phyloP scores from a whole-genome alignment of 2,113 vertebrate species.

The Manacus vitellinus region DNA sequence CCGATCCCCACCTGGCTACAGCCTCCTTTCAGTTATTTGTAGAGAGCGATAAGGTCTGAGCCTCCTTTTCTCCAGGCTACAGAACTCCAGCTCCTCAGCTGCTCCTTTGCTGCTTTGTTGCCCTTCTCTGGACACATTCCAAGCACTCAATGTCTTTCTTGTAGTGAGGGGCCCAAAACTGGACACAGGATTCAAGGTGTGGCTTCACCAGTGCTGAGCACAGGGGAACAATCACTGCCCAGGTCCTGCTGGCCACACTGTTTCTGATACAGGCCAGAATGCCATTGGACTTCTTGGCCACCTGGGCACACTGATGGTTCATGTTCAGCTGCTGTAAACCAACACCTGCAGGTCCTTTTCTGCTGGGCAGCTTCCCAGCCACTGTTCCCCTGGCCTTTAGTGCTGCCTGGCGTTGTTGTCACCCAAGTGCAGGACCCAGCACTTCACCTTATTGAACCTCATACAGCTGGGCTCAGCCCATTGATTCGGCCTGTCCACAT shows the following conservation, averaged over 20 bases:
- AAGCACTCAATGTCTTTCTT: background rate
- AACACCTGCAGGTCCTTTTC: background rate
- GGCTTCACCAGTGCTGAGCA: background rate
- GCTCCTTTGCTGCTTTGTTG: background rate
- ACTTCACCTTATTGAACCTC: background rate
- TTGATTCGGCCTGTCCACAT: background rate
- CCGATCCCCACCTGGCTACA: accelerated
- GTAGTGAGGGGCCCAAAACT: background rate
- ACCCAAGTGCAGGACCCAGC: background rate
- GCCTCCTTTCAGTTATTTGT: background rate
- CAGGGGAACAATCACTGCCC: background rate
- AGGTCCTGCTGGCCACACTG: background rate
- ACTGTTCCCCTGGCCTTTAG: background rate
- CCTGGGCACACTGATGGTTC: background rate
- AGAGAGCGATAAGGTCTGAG: background rate
- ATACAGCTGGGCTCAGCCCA: background rate
- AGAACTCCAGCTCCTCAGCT: background rate
- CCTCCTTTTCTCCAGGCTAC: background rate
- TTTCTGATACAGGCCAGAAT: background rate
- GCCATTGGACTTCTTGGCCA: background rate
- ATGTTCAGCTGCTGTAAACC: background rate
- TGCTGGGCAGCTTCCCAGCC: background rate
- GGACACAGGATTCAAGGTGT: accelerated
- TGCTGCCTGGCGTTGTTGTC: background rate
- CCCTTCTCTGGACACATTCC: accelerated